Conservation (phyloP, 2,888 invertebrate species). For the Caradrina kadenii region DNA sequence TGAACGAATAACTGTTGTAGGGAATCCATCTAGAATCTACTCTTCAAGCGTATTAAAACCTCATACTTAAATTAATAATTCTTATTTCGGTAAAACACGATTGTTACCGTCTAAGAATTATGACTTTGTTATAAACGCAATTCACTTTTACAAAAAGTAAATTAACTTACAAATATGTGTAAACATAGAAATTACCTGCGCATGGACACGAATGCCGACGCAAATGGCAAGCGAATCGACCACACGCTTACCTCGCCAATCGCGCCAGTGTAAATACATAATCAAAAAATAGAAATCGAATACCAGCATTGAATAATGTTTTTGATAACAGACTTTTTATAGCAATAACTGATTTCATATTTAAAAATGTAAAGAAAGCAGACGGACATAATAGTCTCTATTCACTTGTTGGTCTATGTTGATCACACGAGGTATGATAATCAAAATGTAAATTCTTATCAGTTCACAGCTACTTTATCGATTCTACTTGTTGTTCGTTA, state of each 20-base stretch:
- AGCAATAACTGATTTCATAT: background rate
- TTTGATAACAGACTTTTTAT: background rate
- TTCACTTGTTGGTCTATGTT: background rate
- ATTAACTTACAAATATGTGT: constrained; percentile 8
- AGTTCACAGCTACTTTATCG: constrained; percentile 7
- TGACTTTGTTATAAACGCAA: background rate
- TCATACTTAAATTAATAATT: background rate
- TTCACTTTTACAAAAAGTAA: constrained; percentile 3
- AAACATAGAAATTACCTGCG: constrained; percentile 9
- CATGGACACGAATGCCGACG: constrained; percentile 11
- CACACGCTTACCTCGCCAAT: constrained; percentile 7
- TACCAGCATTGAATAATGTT: background rate
- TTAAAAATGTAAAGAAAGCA: background rate
- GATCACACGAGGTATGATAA: background rate
- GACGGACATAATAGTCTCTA: background rate
- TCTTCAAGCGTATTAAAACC: too few relatives aligned
- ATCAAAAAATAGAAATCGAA: constrained; percentile 4
- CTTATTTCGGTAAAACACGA: background rate
- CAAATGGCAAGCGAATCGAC: constrained; percentile 25
- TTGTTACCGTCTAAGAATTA: too few relatives aligned
- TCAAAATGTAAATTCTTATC: background rate
- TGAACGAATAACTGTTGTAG: too few relatives aligned
- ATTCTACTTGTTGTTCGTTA: background rate
- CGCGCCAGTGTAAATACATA: constrained; percentile 1
- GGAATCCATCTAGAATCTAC: too few relatives aligned